Conservation (phyloP, 1,140 invertebrate species). For the Centruroides sculpturatus region DNA sequence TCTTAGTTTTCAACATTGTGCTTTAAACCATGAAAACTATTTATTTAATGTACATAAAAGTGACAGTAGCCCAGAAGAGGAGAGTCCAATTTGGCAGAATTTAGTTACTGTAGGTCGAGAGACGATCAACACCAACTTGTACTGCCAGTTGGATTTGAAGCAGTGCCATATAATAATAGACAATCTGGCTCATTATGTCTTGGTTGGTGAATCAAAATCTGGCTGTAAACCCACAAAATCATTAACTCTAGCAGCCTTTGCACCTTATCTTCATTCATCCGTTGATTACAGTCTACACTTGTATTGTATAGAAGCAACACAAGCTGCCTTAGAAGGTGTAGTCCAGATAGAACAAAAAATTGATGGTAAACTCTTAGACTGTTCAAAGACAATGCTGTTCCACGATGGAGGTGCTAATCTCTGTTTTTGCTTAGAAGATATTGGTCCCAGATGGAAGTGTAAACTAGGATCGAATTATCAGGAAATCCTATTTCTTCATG, state of each 20-base stretch:
- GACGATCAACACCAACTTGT: conserved; percentile 86
- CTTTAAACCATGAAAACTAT: conserved; percentile 24
- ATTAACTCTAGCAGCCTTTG: conserved; percentile 72
- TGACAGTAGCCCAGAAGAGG: conserved; percentile 25
- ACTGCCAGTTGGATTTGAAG: conserved; percentile 74
- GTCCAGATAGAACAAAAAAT: conserved; percentile 56
- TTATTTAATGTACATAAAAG: conserved; percentile 16
- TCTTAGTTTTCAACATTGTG: conserved; percentile 83
- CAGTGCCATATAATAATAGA: conserved; percentile 81
- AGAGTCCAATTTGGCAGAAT: conserved; percentile 33
- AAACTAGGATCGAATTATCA: conserved; percentile 69
- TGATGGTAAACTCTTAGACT: conserved; percentile 70
- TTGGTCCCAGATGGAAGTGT: conserved; percentile 69
- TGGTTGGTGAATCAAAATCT: conserved; percentile 63
- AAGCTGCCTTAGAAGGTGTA: conserved; percentile 63
- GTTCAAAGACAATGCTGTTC: conserved; percentile 69
- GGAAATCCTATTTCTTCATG: conserved; percentile 77
- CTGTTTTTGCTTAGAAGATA: conserved; percentile 68
- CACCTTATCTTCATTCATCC: conserved; percentile 41
- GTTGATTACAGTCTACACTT: conserved; percentile 66
- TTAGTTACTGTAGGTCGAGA: conserved; percentile 85
- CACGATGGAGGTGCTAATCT: conserved; percentile 76
- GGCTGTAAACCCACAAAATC: conserved; percentile 54
- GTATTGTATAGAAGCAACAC: conserved; percentile 83
- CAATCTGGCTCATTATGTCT: conserved; percentile 65